phyloP scores from a whole-genome alignment of 2,888 invertebrate genomes.

The Eupithecia centaureata region DNA sequence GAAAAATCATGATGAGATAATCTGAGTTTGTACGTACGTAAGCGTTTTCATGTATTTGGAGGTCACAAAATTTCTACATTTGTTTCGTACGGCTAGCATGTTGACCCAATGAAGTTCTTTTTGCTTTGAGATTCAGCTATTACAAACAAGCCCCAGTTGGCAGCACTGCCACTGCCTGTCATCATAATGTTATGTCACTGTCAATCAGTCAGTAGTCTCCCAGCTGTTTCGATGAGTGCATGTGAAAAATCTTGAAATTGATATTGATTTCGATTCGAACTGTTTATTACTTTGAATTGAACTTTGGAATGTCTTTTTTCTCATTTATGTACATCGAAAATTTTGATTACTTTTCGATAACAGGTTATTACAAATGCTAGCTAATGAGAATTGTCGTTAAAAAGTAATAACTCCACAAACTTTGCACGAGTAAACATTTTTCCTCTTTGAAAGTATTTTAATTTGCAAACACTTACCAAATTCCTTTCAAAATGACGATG shows the following conservation, averaged over 20 bases:
- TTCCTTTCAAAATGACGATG: constrained; percentile 52
- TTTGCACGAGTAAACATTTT: neutral
- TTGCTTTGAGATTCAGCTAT: neutral
- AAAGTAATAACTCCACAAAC: neutral
- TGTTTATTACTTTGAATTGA: neutral
- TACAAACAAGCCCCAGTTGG: neutral
- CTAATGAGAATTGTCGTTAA: neutral
- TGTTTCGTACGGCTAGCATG: neutral
- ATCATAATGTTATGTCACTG: too few relatives aligned
- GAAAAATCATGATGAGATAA: neutral
- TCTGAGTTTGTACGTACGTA: neutral
- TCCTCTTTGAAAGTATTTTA: neutral
- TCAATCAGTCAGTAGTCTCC: neutral
- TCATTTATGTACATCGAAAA: neutral
- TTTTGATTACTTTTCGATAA: neutral
- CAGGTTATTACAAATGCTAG: neutral
- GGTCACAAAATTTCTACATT: neutral
- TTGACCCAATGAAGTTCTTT: neutral
- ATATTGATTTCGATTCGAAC: neutral
- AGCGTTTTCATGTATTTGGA: neutral
- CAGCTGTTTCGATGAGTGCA: neutral
- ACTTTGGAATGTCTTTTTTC: constrained; percentile 3
- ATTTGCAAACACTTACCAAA: constrained; percentile 18
- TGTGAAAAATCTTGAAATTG: too few relatives aligned
- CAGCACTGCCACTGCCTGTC: neutral